Conservation (phyloP, 2,888 invertebrate genomes). For the Papilio gigon region DNA sequence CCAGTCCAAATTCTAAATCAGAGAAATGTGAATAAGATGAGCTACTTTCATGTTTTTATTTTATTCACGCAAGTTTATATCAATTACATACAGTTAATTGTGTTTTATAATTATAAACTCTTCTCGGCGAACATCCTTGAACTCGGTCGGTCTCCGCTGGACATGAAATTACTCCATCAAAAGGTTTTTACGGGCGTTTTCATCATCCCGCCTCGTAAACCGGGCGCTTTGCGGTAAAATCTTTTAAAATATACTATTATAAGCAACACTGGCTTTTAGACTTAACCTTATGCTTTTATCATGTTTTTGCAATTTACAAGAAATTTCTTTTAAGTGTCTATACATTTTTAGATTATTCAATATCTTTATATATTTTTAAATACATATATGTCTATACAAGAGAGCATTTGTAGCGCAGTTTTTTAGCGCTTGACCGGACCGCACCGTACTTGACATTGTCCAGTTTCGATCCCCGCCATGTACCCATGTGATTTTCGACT, state of each 20-base stretch:
- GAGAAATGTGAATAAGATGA: too few species aligned
- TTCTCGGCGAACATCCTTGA: conserved; percentile 22
- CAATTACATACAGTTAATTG: background rate
- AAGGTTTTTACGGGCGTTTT: conserved; percentile 40
- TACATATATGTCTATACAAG: background rate
- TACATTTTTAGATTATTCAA: conserved; percentile 19
- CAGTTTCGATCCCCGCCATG: too few species aligned
- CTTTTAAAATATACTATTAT: conserved; percentile 39
- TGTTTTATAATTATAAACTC: conserved; percentile 7
- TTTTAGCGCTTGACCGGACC: too few species aligned
- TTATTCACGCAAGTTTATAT: background rate
- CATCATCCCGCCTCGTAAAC: conserved; percentile 40
- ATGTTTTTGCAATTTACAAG: conserved; percentile 36
- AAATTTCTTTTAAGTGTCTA: conserved; percentile 26
- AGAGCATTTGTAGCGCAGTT: too few species aligned
- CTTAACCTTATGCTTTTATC: conserved; percentile 38
- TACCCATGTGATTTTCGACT: too few species aligned
- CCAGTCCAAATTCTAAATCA: too few species aligned
- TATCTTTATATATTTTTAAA: background rate
- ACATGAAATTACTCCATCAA: conserved; percentile 42
- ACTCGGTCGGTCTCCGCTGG: conserved; percentile 36
- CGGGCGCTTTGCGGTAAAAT: conserved; percentile 35
- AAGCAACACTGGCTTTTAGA: conserved; percentile 38
- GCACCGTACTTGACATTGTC: too few species aligned
- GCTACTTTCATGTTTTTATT: too few species aligned